Conservation (phyloP, 1,140 invertebrate species). For the Sycobia sp. region DNA sequence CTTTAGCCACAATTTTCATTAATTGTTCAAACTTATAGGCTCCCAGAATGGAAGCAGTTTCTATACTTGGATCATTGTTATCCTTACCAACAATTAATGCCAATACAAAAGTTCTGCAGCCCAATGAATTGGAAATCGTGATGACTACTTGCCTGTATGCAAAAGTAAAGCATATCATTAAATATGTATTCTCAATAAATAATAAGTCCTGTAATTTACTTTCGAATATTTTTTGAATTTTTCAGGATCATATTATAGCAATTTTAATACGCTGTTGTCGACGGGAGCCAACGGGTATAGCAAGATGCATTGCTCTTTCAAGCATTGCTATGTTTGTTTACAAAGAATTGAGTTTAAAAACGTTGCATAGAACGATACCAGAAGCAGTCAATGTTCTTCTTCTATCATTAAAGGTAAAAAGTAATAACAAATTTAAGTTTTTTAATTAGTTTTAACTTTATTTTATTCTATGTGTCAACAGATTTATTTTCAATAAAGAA, state of each 20-base stretch:
- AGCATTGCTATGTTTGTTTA: constrained; percentile 86
- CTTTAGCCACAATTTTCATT: background rate
- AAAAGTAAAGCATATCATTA: constrained; percentile 72
- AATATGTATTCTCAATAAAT: background rate
- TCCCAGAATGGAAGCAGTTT: constrained; percentile 89
- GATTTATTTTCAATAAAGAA: no score
- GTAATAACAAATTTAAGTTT: background rate
- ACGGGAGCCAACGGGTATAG: constrained; percentile 84
- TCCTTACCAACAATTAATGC: constrained; percentile 79
- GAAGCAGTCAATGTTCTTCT: constrained; percentile 87
- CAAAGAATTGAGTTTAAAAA: constrained; percentile 72
- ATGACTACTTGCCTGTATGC: constrained; percentile 77
- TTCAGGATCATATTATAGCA: constrained; percentile 85
- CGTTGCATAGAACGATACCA: constrained; percentile 72
- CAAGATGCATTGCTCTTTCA: constrained; percentile 87
- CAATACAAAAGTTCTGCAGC: constrained; percentile 82
- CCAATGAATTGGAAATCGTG: constrained; percentile 70
- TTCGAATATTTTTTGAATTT: constrained; percentile 28
- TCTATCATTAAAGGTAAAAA: constrained; percentile 75
- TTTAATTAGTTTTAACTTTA: constrained; percentile 2
- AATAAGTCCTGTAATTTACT: background rate
- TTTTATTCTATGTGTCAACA: no score
- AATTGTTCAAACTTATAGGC: constrained; percentile 61
- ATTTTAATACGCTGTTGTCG: constrained; percentile 86
- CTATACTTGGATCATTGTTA: constrained; percentile 84